Base-by-base conservation (phyloP, 1,140 invertebrate species). In the Delia radicum region DNA sequence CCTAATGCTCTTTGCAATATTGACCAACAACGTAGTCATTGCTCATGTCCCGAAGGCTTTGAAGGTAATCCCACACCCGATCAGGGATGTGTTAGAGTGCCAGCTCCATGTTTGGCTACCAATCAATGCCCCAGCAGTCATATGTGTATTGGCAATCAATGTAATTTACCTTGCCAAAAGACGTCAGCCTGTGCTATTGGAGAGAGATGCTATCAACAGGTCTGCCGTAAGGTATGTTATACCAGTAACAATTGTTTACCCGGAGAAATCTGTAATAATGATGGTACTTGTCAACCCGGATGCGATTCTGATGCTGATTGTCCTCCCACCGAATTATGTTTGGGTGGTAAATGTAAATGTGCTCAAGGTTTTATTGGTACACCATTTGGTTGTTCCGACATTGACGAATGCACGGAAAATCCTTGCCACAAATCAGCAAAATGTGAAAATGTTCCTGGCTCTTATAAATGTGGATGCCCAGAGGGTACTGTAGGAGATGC, bases 41-140 rank as follows among this genome's bases (percentile, higher is more conserved):
- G 95, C 83, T 89, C 89, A 65, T 97, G 95, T 82, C 94, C 94
- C 0, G 82, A 90, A 31, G 94, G 94, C 33, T 96, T 96, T 82
- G 91, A 94, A 83, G 94, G 93, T 5, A 94, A 93, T 79, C 95
- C 94, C n/a, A 93, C 92, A n/a, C 91, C 95, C 3, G 90, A 95
- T 82, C 93, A 96, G 87, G 95, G 95, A 2, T 97, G 95, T 81
- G 91, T 95, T 12, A 87, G 95, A 79, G 90, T 94, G 74, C 91
- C 93, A 13, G 88, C 87, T 42, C 81, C 87, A 8, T 96, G 95
- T 81, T 82, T 87, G 77, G 88, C 87, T 73, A 89, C 89, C 55
- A 89, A 90, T 28, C 90, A 93, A 67, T 96, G 95, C 83, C 91
- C 93, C 1, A 86, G 86, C 13, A 90, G 91, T 71, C 93, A 94